phyloP scores from a whole-genome alignment of 2,113 vertebrate species.

The Mesocricetus auratus region DNA sequence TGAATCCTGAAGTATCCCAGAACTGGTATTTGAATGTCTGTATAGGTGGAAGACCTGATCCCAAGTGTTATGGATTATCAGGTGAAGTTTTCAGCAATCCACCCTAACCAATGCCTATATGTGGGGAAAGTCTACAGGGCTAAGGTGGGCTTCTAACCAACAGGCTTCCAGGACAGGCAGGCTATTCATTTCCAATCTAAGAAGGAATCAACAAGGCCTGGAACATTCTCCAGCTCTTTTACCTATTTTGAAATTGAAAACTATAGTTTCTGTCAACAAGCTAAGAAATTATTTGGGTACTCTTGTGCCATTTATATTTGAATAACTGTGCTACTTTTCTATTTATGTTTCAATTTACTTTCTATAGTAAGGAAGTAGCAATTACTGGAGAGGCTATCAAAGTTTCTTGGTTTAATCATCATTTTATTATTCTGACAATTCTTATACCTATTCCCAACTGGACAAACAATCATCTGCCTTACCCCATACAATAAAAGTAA shows the following conservation, averaged over 20 bases:
- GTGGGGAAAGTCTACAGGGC: too few relatives aligned
- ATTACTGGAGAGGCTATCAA: not conserved
- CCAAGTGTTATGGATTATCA: not conserved
- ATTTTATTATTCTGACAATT: not conserved
- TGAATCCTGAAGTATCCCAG: fast-evolving
- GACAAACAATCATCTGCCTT: not conserved
- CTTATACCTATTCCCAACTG: not conserved
- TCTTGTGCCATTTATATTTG: not conserved
- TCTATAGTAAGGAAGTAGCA: not conserved
- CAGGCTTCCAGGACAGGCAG: not conserved
- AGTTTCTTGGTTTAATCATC: not conserved
- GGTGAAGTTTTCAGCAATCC: not conserved
- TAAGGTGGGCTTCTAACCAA: not conserved
- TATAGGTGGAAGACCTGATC: not conserved
- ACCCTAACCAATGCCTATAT: not conserved
- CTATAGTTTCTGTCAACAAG: slow-evolving; percentile 42
- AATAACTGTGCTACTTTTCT: not conserved
- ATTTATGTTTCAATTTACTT: not conserved
- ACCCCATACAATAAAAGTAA: not conserved
- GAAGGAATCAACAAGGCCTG: not conserved
- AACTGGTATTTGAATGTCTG: not conserved
- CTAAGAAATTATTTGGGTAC: not conserved
- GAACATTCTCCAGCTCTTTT: not conserved
- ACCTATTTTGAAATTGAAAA: not conserved
- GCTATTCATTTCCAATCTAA: not conserved